A percentile compares a stretch with the other conserved stretches of the same genome.
Conservation (phyloP, 2,113 vertebrate species). For the Phyllopteryx taeniolatus region DNA sequence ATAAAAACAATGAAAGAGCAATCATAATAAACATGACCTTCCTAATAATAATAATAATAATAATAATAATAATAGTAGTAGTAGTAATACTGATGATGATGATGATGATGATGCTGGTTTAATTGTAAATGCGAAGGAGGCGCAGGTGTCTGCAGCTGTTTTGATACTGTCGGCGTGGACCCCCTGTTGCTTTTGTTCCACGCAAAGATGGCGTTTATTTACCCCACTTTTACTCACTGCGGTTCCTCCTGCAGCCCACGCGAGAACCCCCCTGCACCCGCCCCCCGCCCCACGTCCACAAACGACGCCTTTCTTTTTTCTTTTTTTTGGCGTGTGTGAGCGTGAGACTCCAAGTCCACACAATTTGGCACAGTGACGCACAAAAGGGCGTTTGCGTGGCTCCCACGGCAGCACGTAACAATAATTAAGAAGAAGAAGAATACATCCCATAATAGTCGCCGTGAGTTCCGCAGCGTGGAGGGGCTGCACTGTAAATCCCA, state of each 20-base stretch:
- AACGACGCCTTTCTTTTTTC: conserved; percentile 25
- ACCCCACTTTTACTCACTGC: conserved; percentile 52
- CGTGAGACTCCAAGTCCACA: background rate
- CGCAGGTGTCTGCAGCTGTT: conserved; percentile 53
- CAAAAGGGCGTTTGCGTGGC: conserved; percentile 1
- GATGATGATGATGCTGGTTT: conserved; percentile 48
- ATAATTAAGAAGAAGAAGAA: background rate
- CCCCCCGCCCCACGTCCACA: conserved; percentile 22
- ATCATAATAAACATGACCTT: background rate
- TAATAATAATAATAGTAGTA: background rate
- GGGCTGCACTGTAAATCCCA: background rate
- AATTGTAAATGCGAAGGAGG: conserved; percentile 22
- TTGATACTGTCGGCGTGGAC: conserved; percentile 45
- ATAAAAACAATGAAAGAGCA: background rate
- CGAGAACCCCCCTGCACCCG: conserved; percentile 3
- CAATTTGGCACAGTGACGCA: conserved; percentile 34
- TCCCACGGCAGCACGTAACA: background rate
- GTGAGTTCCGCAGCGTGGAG: background rate
- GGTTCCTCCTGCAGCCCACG: conserved; percentile 32
- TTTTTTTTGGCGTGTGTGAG: background rate
- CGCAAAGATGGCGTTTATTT: conserved; percentile 77
- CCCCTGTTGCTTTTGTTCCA: conserved; percentile 72
- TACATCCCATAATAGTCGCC: conserved; percentile 5
- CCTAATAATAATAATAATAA: background rate
- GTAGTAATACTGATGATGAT: conserved; percentile 36